phyloP scores from a whole-genome alignment of 2,888 invertebrate species.

The Quadroppia sp. region DNA sequence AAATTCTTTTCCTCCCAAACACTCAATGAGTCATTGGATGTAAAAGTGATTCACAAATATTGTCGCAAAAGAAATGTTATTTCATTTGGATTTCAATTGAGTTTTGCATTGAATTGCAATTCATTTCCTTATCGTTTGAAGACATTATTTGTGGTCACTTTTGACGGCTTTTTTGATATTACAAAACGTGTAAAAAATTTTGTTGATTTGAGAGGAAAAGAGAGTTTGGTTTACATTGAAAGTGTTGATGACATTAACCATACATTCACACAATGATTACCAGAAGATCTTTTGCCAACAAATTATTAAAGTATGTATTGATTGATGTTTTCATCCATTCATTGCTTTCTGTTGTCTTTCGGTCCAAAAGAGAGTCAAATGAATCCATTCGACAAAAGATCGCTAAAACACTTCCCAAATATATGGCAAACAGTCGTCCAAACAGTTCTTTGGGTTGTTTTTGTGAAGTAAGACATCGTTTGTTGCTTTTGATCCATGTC shows the following conservation, averaged over 20 bases:
- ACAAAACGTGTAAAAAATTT: no score
- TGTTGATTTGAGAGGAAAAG: no score
- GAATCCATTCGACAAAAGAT: slow-evolving; percentile 71
- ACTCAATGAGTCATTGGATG: no score
- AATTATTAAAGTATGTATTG: slow-evolving; percentile 67
- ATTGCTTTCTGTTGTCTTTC: slow-evolving; percentile 27
- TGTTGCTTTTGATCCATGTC: slow-evolving; percentile 47
- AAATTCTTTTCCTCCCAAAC: no score
- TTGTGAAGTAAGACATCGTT: slow-evolving; percentile 50
- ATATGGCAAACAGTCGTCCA: neutral
- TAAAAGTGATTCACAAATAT: no score
- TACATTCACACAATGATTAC: slow-evolving; percentile 42
- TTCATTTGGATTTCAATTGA: no score
- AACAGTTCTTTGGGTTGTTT: slow-evolving; percentile 3
- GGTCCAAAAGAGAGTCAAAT: slow-evolving; percentile 63
- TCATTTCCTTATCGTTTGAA: no score
- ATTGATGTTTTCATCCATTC: slow-evolving; percentile 53
- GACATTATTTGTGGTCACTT: no score
- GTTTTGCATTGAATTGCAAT: no score
- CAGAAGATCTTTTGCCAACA: slow-evolving; percentile 66
- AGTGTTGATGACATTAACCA: neutral
- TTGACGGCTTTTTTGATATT: no score
- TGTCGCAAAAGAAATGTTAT: no score
- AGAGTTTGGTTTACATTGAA: no score
- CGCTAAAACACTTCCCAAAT: slow-evolving; percentile 52